Conservation (phyloP, 2,797 vertebrate genomes). For the Onychomys leucogaster region DNA sequence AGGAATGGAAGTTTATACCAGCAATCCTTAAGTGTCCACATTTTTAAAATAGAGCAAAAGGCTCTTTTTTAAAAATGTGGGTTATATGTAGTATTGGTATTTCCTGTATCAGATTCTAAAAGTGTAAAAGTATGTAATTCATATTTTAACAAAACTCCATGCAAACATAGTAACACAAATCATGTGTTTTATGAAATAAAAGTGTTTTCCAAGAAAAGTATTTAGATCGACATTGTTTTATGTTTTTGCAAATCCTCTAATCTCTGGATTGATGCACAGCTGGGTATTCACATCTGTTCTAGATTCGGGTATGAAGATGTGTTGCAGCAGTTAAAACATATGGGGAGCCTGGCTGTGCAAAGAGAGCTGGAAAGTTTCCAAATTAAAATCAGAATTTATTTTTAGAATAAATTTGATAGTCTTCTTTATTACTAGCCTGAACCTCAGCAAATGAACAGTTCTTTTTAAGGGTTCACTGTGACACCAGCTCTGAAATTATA, state of each 20-base stretch:
- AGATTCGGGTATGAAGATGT: not conserved
- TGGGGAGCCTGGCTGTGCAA: not conserved
- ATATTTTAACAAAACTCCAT: not conserved
- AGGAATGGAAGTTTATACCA: not conserved
- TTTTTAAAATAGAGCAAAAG: not conserved
- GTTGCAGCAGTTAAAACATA: not conserved
- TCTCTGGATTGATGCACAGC: conserved; percentile 15
- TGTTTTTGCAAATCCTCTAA: conserved; percentile 43
- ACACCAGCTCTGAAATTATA: not conserved
- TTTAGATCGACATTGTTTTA: not conserved
- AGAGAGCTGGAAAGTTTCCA: conserved; percentile 5
- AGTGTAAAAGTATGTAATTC: conserved; percentile 9
- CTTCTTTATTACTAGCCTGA: not conserved
- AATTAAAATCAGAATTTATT: conserved; percentile 37
- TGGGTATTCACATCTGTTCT: conserved; percentile 31
- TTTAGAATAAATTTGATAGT: conserved; percentile 34
- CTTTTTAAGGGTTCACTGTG: conserved; percentile 1
- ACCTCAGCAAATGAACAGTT: not conserved
- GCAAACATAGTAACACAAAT: not conserved
- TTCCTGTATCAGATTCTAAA: conserved; percentile 30
- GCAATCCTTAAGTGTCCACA: not conserved
- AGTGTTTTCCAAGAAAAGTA: not conserved
- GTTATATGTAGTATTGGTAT: not conserved
- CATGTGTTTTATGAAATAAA: conserved; percentile 28
- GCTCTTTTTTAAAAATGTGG: not conserved